These are phyloP conservation scores for Folsomia manolachei DNA, from an alignment of 2,888 invertebrate genomes.

Conservation along the genomic window DNA sequence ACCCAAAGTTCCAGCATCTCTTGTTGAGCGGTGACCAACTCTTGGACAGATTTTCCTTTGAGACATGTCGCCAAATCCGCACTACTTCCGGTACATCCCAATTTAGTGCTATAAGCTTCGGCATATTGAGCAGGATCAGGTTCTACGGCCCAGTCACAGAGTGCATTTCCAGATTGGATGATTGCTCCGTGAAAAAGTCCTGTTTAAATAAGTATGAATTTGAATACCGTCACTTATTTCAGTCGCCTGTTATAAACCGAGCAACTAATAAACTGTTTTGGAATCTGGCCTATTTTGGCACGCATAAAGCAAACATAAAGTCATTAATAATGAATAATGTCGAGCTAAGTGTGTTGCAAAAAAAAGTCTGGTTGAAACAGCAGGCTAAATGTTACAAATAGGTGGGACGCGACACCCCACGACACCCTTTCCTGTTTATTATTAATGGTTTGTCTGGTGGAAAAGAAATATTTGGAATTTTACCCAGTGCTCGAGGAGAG, in stretches of 20 bases:
- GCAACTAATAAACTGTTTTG: no score
- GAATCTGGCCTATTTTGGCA: no score
- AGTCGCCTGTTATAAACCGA: no score
- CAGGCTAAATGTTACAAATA: background rate
- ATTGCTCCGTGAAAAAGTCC: conserved; percentile 47
- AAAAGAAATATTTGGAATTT: conserved; percentile 3
- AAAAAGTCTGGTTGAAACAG: background rate
- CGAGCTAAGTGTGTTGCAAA: background rate
- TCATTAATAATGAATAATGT: background rate
- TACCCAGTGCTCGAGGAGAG: conserved; percentile 56
- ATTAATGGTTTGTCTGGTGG: background rate
- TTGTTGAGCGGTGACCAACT: conserved; percentile 39
- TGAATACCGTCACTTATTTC: background rate
- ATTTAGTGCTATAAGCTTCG: conserved; percentile 25
- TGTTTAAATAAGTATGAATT: background rate
- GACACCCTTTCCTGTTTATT: background rate
- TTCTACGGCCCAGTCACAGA: conserved; percentile 46
- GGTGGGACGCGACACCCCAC: background rate
- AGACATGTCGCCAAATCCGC: conserved; percentile 36
- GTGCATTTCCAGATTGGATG: conserved; percentile 43
- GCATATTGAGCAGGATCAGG: conserved; percentile 42
- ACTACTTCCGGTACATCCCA: conserved; percentile 37
- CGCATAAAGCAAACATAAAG: no score
- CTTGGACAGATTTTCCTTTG: conserved; percentile 31
- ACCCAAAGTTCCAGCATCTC: conserved; percentile 8